Base-by-base conservation (phyloP, 2,888 invertebrate species). In the Pherbina coryleti region DNA sequence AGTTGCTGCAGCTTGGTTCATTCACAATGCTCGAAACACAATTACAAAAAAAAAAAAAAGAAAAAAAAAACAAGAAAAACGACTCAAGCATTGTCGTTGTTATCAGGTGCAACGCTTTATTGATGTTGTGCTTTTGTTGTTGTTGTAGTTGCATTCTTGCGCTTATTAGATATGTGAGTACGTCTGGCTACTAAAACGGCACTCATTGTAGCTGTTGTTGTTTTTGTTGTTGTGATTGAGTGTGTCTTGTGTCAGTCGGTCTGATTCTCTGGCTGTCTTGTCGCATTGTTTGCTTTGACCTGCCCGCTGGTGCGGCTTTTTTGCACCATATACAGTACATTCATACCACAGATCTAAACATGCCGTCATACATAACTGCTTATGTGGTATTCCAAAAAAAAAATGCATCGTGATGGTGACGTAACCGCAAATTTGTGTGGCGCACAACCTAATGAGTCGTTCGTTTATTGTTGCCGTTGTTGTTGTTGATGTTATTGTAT, bases 381-480 rank as follows among this genome's bases (percentile, higher is more conserved):
- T 44, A 44, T 44, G 44, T 44, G 44, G 44, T 44, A 44, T 44
- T 11, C 11, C 44, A 44, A 44, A 44, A 44, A 44, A 25, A 14
- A 69, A 44, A 19, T 85, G 85, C 44, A 44, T 44, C 44, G 14
- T 44, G 44, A 44, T 44, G 86, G 85, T 85, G 85, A 85, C 85
- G 86, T 86, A 85, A 85, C 86, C 85, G 85, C 85, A 85, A 84
- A 84, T 84, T 86, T 84, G 85, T 80, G 83, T 81, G 84, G 53
- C 64, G 64, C 51, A 80, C 83, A 82, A 83, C 84, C 84, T 86
- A 86, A 73, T 73, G 73, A 72, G 34, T 57, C 57, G 64, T 49
- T 37, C 34, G 67, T 37, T 49, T 51, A 31, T 72, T 72, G 57
- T 72, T 55, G 72, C 22, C 14, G 60, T 72, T 70, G 51, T 28